Conservation (phyloP, 2,113 vertebrate species). For the Nyctereutes procyonoides region DNA sequence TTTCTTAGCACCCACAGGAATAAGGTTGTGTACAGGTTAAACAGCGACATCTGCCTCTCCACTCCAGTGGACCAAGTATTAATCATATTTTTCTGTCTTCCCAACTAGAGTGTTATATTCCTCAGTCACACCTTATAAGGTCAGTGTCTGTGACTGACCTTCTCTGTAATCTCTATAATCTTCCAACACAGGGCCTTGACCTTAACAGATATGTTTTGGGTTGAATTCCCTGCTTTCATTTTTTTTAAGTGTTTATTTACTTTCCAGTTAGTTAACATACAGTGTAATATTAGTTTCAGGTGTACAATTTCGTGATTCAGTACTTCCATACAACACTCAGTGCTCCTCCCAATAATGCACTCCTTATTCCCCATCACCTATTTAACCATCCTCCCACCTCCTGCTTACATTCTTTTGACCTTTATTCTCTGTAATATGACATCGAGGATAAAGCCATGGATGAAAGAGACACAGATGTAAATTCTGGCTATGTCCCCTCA, state of each 20-base stretch:
- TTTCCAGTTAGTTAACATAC: not conserved
- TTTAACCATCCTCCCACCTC: not conserved
- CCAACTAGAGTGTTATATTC: not conserved
- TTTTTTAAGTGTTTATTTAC: not conserved
- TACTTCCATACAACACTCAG: not conserved
- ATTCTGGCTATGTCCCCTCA: not conserved
- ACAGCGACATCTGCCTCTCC: not conserved
- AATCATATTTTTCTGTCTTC: not conserved
- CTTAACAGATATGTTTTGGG: not conserved
- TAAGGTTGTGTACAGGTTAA: conserved; percentile 63
- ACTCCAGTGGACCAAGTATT: not conserved
- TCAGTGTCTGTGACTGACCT: not conserved
- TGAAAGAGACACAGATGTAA: conserved; percentile 17
- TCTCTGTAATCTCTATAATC: not conserved
- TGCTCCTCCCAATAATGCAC: not conserved
- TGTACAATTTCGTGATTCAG: not conserved
- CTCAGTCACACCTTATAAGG: not conserved
- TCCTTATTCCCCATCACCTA: not conserved
- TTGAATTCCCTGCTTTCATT: conserved; percentile 8
- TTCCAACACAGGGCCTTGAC: not conserved
- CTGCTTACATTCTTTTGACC: not conserved
- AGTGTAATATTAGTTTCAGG: not conserved
- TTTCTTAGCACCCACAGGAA: conserved; percentile 62
- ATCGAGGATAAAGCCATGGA: not conserved
- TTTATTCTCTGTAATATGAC: not conserved